These are phyloP conservation scores for Philereme vetulata DNA, from an alignment of 2,888 invertebrate species.

Conservation along the genomic window DNA sequence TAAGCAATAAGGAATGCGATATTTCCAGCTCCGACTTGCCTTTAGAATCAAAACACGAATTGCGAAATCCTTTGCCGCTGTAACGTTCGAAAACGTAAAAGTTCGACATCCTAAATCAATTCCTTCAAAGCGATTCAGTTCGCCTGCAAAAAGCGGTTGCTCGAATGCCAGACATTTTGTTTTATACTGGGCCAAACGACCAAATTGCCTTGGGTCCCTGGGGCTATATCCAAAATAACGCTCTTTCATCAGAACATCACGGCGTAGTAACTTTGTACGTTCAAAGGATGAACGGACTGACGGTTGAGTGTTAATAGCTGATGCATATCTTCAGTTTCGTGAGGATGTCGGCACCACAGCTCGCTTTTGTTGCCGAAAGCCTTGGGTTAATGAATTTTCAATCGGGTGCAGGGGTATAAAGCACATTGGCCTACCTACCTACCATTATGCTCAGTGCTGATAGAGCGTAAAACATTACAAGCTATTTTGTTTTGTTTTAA, in stretches of 20 bases:
- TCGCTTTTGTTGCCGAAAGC: slow-evolving; percentile 49
- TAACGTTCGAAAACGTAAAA: slow-evolving; percentile 28
- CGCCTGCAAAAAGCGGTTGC: slow-evolving; percentile 34
- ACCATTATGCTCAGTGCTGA: slow-evolving; percentile 7
- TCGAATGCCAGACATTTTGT: slow-evolving; percentile 38
- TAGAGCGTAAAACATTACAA: not conserved
- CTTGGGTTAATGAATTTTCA: slow-evolving; percentile 41
- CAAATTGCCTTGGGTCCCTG: slow-evolving; percentile 50
- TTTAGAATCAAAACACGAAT: slow-evolving; percentile 24
- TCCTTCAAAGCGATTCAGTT: slow-evolving; percentile 39
- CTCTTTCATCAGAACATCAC: slow-evolving; percentile 56
- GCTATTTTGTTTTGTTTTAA: too few relatives aligned
- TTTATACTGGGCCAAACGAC: slow-evolving; percentile 46
- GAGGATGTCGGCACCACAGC: slow-evolving; percentile 45
- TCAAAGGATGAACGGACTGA: slow-evolving; percentile 56
- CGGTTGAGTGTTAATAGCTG: slow-evolving; percentile 65
- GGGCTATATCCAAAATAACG: slow-evolving; percentile 54
- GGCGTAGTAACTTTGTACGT: slow-evolving; percentile 44
- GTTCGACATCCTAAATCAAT: slow-evolving; percentile 37
- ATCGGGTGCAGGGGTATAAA: slow-evolving; percentile 28
- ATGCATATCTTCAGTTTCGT: slow-evolving; percentile 64
- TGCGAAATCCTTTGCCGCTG: slow-evolving; percentile 22
- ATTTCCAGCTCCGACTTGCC: not conserved
- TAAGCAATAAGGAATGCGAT: not conserved
- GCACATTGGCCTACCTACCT: slow-evolving; percentile 3